Evolutionary conservation across 1,140 invertebrate genomes (phyloP), one percentile per base, ranked within the genome.

Genomic region (Anastrepha ludens): DNA sequence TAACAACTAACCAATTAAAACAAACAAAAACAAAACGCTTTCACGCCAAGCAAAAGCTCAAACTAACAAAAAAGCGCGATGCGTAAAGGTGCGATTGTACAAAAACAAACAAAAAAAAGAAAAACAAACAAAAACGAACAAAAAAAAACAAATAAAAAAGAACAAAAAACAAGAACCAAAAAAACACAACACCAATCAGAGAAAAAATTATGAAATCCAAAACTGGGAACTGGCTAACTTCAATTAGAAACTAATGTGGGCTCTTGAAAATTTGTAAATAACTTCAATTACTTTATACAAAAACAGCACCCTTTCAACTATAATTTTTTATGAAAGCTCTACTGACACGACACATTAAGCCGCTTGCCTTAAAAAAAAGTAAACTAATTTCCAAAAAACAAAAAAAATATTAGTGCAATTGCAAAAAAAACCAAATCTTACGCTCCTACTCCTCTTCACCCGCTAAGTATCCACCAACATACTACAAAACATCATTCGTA

Each of bases 11-110:
- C 44, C 44, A 55, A n/a, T 88, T 88, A 86, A 87, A 89, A 64
- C 5, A 41, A 7, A 88, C 29, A 29, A 29, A 29, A 29, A 29
- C 29, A 29, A 89, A 91, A 91, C 89, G 74, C 74, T 55, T 50
- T 20, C 17, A 81, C n/a, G 74, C 47, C 74, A 81, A 90, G 90
- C 90, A 89, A 67, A 58, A 81, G 59, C 70, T 15, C 55, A 13
- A 64, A 74, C 15, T 20, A 8, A 58, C 47, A 29, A 9, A 55
- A 81, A 81, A 81, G 47, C n/a, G 74, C 74, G 50, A 81, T 81
- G 74, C n/a, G 47, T 81, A 11, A 55, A 81, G 74, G 74, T 55
- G 74, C 41, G 41, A n/a, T 81, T 81, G 41, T 81, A n/a, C 47
- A 86, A 64, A 74, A 39, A 9, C 5, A 74, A 15, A 39, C 1